Conservation (phyloP, 2,888 invertebrate species). For the Dynastes grantii region DNA sequence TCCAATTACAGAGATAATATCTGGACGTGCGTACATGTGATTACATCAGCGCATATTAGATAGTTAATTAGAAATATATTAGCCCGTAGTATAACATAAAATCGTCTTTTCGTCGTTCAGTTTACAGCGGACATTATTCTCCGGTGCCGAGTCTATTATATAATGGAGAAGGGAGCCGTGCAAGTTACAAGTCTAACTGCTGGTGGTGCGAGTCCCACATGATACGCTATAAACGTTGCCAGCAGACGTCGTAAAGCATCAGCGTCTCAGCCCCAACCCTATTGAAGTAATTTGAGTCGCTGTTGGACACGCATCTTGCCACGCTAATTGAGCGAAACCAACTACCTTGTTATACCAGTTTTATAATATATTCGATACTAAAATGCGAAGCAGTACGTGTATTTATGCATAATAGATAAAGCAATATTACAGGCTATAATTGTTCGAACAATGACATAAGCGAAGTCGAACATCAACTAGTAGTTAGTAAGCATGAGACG, state of each 20-base stretch:
- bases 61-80: background rate
- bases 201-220: constrained; percentile 48
- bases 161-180: constrained; percentile 44
- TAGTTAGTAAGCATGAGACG: constrained; percentile 9
- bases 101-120: constrained; percentile 39
- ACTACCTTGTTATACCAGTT: constrained; percentile 47
- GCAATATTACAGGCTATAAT: background rate
- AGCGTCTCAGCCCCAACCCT: constrained; percentile 46
- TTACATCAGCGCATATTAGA: background rate
- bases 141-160: constrained; percentile 39
- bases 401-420: constrained; percentile 4
- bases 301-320: constrained; percentile 53
- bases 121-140: constrained; percentile 47
- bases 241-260: constrained; percentile 52
- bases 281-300: constrained; percentile 49
- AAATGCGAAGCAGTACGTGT: background rate
- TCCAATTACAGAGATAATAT: no score
- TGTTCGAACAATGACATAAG: background rate
- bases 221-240: constrained; percentile 50
- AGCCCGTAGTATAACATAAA: constrained; percentile 13
- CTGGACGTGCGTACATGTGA: no score
- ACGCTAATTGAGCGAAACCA: constrained; percentile 49
- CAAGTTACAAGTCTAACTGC: constrained; percentile 33
- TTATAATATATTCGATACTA: constrained; percentile 28
- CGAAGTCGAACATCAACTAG: background rate